phyloP scores from a whole-genome alignment of 2,797 vertebrate genomes.

The Sylvilagus floridanus region DNA sequence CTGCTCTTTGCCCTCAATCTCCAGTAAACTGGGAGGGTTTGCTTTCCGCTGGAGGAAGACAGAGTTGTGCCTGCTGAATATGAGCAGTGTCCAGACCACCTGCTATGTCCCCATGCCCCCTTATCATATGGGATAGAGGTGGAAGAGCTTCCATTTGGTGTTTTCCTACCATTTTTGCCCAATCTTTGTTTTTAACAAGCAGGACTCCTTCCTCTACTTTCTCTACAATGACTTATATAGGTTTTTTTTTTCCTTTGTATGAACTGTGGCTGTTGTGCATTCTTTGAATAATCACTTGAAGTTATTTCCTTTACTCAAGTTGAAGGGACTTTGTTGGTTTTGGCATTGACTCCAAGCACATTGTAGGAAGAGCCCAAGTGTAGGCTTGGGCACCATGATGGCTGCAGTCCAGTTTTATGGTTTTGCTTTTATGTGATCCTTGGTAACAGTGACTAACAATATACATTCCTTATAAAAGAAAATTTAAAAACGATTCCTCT shows the following conservation, averaged over 20 bases:
- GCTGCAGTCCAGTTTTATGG: constrained; percentile 51
- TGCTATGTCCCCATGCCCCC: accelerated
- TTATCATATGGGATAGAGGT: background rate
- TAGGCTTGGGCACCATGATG: background rate
- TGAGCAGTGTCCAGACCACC: too few relatives aligned
- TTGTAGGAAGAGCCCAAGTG: constrained; percentile 8
- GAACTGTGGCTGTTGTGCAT: constrained; percentile 30
- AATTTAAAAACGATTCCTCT: background rate
- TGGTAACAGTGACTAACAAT: constrained; percentile 15
- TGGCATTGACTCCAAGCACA: constrained; percentile 12
- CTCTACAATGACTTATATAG: constrained; percentile 58
- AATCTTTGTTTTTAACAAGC: constrained; percentile 20
- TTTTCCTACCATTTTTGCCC: background rate
- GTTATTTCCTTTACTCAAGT: constrained; percentile 22
- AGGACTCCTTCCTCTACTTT: background rate
- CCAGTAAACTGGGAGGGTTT: too few relatives aligned
- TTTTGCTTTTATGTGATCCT: constrained; percentile 71
- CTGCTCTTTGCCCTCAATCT: background rate
- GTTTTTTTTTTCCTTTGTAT: constrained; percentile 37
- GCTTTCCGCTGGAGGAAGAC: background rate
- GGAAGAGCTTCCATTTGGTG: background rate
- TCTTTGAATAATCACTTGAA: constrained; percentile 65
- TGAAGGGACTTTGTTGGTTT: constrained; percentile 16
- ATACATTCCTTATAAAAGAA: constrained; percentile 82
- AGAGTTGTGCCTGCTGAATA: too few relatives aligned